Percentiles rank a stretch among this genome's conserved stretches.
phyloP scores from a whole-genome alignment of 2,888 invertebrate species.

The Tenthredo distinguenda region DNA sequence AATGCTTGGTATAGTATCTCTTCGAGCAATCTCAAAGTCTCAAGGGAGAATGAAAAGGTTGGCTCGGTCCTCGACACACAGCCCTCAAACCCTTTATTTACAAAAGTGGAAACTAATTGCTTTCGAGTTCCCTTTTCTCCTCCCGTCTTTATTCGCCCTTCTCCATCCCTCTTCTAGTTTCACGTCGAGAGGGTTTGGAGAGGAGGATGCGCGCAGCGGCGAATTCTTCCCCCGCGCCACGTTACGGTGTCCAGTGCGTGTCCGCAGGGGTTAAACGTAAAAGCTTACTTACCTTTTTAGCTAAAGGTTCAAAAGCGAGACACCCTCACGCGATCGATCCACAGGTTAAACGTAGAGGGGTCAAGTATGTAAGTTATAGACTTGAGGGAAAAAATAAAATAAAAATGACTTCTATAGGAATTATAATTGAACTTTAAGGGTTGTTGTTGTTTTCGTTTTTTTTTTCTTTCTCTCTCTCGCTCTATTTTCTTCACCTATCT shows the following conservation, averaged over 20 bases:
- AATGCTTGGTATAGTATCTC: conserved; percentile 7
- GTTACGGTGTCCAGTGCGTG: conserved; percentile 36
- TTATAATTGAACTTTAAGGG: background rate
- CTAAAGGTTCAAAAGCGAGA: conserved; percentile 1
- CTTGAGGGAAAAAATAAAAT: background rate
- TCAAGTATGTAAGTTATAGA: background rate
- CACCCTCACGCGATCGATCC: conserved; percentile 17
- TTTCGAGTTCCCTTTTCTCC: conserved; percentile 39
- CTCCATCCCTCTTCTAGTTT: background rate
- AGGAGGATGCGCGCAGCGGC: background rate
- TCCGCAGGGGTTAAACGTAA: conserved; percentile 31
- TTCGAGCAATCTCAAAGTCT: conserved; percentile 24
- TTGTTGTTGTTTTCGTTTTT: background rate
- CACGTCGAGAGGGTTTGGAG: background rate
- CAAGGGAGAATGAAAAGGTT: conserved; percentile 20
- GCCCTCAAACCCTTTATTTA: conserved; percentile 40
- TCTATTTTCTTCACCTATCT: background rate
- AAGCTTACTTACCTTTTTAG: conserved; percentile 44
- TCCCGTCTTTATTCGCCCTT: background rate
- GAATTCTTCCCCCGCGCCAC: background rate
- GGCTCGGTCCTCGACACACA: conserved; percentile 28
- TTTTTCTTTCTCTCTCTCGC: background rate
- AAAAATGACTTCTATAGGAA: background rate
- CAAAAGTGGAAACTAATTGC: conserved; percentile 51
- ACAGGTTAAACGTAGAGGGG: background rate